Evolutionary conservation across 1,140 invertebrate genomes (phyloP).

Genomic region (Ganaspis sp.): DNA sequence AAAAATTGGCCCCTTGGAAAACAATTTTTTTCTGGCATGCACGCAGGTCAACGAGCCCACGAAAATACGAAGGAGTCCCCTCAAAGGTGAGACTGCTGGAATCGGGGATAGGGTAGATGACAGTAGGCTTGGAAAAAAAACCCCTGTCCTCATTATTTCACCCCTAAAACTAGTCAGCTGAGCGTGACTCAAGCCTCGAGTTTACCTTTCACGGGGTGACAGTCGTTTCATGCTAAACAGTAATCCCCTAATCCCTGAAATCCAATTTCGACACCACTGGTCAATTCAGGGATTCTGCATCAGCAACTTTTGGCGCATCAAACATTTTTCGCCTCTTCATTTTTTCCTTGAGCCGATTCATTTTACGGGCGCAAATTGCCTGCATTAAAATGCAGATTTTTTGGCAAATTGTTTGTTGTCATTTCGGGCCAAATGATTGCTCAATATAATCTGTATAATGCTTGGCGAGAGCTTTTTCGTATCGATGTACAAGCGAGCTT

Average conservation of each 20-base stretch:
- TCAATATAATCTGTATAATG: too few species aligned
- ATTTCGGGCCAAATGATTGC: too few species aligned
- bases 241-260: neutral
- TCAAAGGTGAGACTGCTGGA: neutral
- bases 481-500: too few species aligned
- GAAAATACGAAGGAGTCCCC: neutral
- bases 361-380: neutral
- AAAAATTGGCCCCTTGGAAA: conserved; percentile 51
- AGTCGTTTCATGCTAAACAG: neutral
- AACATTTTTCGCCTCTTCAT: neutral
- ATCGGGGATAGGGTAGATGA: neutral
- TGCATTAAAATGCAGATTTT: too few species aligned
- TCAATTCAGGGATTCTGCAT: neutral
- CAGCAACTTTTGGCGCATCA: neutral
- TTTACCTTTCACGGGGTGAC: neutral
- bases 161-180: conserved; percentile 11
- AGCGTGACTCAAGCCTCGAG: neutral
- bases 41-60: neutral
- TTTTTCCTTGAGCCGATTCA: neutral
- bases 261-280: neutral
- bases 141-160: neutral
- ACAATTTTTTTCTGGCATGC: neutral
- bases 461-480: too few species aligned
- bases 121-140: neutral
- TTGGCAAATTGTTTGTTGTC: too few species aligned